phyloP scores from a whole-genome alignment of 2,113 vertebrate species.

The Orycteropus afer region DNA sequence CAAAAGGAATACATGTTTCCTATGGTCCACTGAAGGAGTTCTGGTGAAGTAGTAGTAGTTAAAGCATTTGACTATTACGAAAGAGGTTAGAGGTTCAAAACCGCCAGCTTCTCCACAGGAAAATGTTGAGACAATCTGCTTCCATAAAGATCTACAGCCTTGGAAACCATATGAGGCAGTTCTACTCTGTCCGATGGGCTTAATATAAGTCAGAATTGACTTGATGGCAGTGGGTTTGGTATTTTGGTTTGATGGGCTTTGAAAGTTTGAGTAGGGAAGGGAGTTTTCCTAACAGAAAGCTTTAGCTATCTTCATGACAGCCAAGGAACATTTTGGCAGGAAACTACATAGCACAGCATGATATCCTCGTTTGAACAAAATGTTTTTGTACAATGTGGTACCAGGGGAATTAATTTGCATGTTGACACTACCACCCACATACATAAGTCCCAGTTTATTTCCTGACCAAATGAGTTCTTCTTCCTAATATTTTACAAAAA shows the following conservation, averaged over 20 bases:
- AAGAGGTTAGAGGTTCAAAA: too few species aligned
- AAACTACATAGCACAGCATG: constrained; percentile 68
- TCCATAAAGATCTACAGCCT: too few species aligned
- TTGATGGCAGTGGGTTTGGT: too few species aligned
- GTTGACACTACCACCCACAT: constrained; percentile 62
- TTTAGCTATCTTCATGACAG: constrained; percentile 69
- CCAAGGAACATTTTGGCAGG: constrained; percentile 72
- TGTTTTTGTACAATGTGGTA: constrained; percentile 75
- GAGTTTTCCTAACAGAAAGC: constrained; percentile 57
- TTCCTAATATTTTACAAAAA: constrained; percentile 60
- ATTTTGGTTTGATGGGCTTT: too few species aligned
- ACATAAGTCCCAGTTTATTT: constrained; percentile 32
- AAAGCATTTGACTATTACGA: too few species aligned
- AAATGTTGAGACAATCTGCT: too few species aligned
- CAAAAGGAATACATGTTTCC: background rate
- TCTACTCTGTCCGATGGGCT: too few species aligned
- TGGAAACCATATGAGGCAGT: too few species aligned
- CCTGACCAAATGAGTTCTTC: constrained; percentile 52
- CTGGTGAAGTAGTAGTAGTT: too few species aligned
- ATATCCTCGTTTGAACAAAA: constrained; percentile 72
- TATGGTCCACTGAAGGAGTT: background rate
- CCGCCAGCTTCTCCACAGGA: too few species aligned
- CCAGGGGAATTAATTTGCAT: constrained; percentile 67
- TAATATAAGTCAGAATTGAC: too few species aligned
- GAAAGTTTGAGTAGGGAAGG: constrained; percentile 11